Percentiles rank a stretch among this genome's conserved stretches.
Evolutionary conservation across 2,113 vertebrate species (phyloP).

Genomic region (Grammomys surdaster): DNA sequence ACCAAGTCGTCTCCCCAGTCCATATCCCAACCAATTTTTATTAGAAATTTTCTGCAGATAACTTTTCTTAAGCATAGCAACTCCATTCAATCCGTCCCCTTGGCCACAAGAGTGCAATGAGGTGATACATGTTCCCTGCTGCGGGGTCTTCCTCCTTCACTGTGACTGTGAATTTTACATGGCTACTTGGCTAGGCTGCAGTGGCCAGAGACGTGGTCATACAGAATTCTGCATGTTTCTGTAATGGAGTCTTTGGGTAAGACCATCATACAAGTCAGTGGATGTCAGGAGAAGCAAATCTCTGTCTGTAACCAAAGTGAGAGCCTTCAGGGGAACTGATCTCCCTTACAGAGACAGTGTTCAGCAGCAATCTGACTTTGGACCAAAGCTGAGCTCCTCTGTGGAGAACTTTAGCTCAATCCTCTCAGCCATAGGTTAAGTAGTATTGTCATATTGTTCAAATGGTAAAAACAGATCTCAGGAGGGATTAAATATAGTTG

Average conservation of each 20-base stretch:
- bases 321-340: neutral
- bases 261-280: neutral
- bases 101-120: neutral
- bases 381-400: neutral
- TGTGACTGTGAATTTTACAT: neutral
- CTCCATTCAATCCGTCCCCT: neutral
- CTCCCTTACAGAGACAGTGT: neutral
- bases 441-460: neutral
- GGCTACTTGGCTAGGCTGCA: neutral
- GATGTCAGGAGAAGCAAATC: neutral
- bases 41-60: neutral
- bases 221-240: neutral
- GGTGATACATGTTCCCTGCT: no score
- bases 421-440: neutral
- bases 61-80: neutral
- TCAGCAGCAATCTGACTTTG: neutral
- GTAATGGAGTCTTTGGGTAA: neutral
- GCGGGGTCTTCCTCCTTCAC: neutral
- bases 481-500: neutral
- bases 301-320: neutral
- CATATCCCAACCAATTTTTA: neutral
- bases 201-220: neutral
- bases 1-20: neutral
- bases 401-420: neutral
- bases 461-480: neutral